Base-by-base conservation (phyloP, 2,888 invertebrate genomes). In the Protodeltote pygarga region DNA sequence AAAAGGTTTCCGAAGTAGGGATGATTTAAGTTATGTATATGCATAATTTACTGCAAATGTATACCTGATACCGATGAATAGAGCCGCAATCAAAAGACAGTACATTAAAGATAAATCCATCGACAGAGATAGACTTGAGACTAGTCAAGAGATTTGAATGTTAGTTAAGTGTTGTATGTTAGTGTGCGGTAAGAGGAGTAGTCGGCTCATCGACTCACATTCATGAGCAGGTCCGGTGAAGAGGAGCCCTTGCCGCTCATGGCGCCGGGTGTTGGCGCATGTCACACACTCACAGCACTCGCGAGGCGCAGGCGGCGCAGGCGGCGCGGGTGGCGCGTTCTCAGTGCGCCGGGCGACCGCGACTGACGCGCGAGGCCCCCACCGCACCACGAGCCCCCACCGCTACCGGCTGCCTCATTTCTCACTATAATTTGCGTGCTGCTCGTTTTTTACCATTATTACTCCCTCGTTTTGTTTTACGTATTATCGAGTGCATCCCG, bases 401-500 rank as follows among this genome's bases (percentile, higher is more conserved):
- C 92, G 90, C 92, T 91, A 91, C 91, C 91, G 90, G 87, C 89
- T 90, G 89, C 88, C 90, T 89, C 89, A 89, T 91, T 92, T 92
- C 92, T 90, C 92, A 92, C 91, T 91, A 90, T 92, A 92, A 92
- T 92, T 92, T 92, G 91, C 92, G 92, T 92, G 90, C 73, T 88
- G 88, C 84, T 91, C 89, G 90, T 92, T 92, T 92, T 92, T 92
- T 90, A 91, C 89, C 89, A 90, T 92, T 90, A 92, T 91, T 91
- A 91, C 91, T 89, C 88, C 91, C 92, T 89, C 90, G 92, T 91
- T 91, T 91, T 91, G 91, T 91, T 92, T 90, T 89, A 91, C 90
- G 91, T 89, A 89, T 91, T 91, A 91, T 90, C 91, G 91, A 91
- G 89, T 91, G 91, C 92, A 92, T 91, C 92, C 92, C 91, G 92